Evolutionary conservation across 2,113 vertebrate genomes (phyloP), one percentile per base, ranked within the genome.

Genomic region (Salvelinus sp.): DNA sequence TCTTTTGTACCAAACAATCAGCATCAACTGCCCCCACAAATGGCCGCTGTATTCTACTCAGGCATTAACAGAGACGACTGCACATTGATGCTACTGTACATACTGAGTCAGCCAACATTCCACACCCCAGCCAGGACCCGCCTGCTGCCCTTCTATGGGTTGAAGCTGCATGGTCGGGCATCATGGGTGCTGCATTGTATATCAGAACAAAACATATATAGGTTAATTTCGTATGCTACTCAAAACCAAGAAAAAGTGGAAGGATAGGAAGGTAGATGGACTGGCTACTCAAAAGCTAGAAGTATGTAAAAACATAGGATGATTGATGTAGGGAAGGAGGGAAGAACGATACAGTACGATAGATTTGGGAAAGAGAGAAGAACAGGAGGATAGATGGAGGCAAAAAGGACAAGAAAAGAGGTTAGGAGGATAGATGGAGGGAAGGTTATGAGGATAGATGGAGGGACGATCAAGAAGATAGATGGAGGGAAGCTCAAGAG

Each of bases 91-190:
- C 14, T 20, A 57, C 20, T 57, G 3, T 70, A 72, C 60, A 25
- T 82, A 73, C 86, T 82, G 86, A 87, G 72, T 85, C 58, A 77
- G 70, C 76, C 79, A 76, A 73, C 79, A 85, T 85, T 87, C 81
- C 83, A 71, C 63, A 58, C 75, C 68, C 27, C 27, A 68, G 75
- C 80, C 75, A 81, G 79, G 77, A 79, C 73, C 73, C 76, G 66
- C 73, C 44, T 44, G 16, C n/a, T 76, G 78, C 73, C 81, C 83
- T 83, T 85, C 76, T 83, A 80, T 62, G 82, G 83, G 83, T 83
- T 70, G 80, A 75, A 71, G 66, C 76, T 67, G 48, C 48, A 50
- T 54, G 16, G 50, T 5, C 54, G 47, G 60, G 22, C 58, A 9
- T 62, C 25, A 57, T 54, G 47, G 70, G 58, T 69, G 60, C 77